A percentile compares a stretch with the other conserved stretches of the same genome.
These are phyloP conservation scores for Xyliphius kryptos DNA, from an alignment of 2,113 vertebrate genomes.

Conservation along the genomic window DNA sequence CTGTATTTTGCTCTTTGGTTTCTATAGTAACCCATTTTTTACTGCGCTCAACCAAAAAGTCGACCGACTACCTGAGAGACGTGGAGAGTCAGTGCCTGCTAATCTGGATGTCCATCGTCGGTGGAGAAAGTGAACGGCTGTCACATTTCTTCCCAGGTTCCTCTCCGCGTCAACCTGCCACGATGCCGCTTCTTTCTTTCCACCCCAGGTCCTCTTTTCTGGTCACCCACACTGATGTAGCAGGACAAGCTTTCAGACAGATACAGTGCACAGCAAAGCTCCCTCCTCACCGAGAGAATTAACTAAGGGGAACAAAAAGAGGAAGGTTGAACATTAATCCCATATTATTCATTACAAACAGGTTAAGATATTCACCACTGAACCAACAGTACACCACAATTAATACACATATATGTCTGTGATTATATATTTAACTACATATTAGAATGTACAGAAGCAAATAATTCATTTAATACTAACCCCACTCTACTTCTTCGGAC, in stretches of 20 bases:
- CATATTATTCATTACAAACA: background rate
- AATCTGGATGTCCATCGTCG: background rate
- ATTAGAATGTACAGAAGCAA: too few relatives aligned
- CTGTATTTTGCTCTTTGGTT: background rate
- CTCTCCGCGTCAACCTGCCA: background rate
- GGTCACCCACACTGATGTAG: background rate
- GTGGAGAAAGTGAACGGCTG: constrained; percentile 25
- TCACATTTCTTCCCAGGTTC: constrained; percentile 51
- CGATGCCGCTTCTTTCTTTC: background rate
- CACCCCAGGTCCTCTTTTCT: background rate
- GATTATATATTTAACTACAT: too few relatives aligned
- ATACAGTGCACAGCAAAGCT: background rate
- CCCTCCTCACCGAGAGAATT: background rate
- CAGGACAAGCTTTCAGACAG: background rate
- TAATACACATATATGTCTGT: too few relatives aligned
- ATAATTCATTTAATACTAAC: too few relatives aligned
- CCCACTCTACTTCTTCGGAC: too few relatives aligned
- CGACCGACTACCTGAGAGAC: too few relatives aligned
- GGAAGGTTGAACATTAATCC: background rate
- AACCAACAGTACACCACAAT: too few relatives aligned
- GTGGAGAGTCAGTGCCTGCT: background rate
- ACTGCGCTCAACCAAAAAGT: too few relatives aligned
- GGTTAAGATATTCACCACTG: too few relatives aligned
- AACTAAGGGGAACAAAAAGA: background rate
- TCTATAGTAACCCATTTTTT: background rate